Conservation (phyloP, 2,888 invertebrate genomes). For the Cephus rjabovi region DNA sequence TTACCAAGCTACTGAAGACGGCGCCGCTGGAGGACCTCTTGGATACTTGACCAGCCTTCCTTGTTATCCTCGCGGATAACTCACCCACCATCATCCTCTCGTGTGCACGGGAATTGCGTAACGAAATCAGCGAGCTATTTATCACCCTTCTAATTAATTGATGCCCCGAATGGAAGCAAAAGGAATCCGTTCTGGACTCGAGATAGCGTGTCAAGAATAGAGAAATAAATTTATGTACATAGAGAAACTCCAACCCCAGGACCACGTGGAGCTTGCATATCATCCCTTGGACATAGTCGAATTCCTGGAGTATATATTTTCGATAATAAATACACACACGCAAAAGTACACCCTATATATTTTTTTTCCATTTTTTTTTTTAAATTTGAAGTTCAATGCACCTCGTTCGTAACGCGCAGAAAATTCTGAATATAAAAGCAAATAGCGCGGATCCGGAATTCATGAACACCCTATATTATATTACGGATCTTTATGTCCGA, state of each 20-base stretch:
- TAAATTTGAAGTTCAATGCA: neutral
- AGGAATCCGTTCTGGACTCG: neutral
- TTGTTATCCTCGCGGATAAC: neutral
- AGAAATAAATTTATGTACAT: neutral
- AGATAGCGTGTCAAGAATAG: neutral
- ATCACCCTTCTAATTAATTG: neutral
- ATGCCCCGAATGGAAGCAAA: neutral
- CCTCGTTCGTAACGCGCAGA: neutral
- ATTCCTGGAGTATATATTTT: neutral
- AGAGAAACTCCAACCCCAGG: neutral
- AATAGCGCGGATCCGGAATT: slow-evolving; percentile 21
- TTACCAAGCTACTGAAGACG: neutral
- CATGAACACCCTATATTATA: slow-evolving; percentile 17
- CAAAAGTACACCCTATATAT: neutral
- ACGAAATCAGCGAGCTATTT: neutral
- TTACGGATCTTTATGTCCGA: slow-evolving; percentile 1
- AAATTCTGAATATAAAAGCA: neutral
- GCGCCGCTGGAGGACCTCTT: neutral
- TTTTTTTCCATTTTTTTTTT: neutral
- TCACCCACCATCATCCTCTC: neutral
- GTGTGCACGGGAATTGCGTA: neutral
- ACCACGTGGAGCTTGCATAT: neutral
- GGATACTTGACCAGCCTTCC: neutral
- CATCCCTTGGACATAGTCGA: neutral
- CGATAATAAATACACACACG: neutral